Evolutionary conservation across 2,888 invertebrate species (phyloP), one percentile per base, ranked within the genome.

Genomic region (Homarus gammarus): DNA sequence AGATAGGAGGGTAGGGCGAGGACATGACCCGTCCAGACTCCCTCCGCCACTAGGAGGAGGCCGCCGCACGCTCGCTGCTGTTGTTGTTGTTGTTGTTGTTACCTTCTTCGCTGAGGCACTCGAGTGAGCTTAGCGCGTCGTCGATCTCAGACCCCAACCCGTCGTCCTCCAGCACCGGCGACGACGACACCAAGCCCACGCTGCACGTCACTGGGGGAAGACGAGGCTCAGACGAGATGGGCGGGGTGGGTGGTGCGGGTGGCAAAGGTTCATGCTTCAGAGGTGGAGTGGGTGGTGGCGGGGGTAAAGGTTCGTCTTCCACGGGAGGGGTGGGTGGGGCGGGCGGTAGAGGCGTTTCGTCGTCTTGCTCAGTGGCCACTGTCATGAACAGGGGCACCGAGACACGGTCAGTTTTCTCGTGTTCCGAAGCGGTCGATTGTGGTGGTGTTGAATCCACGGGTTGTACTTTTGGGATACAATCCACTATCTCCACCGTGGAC

Each of bases 21-120:
- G 27, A 38, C 73, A 40, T 3, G 70, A 31, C n/a, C 31, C 3
- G 44, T 44, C 77, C 12, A 10, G 3, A 44, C 44, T 31, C 40
- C 27, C 49, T 44, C 72, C 73, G 31, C 72, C 87, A 79, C 73
- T 81, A 87, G 27, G 81, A 81, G 18, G 87, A 87, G 31, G 87
- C 81, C 22, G 81, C 78, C 33, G 79, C 81, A 36, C 81, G 73
- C 75, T 73, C 49, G 38, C 64, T 61, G 61, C n/a, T n/a, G n/a
- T n/a, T n/a, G n/a, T n/a, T n/a, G n/a, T n/a, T n/a, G n/a, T n/a
- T n/a, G 3, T 33, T 56, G 73, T 10, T 88, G 56, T 89, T 89
- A 84, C 89, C 84, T 84, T 89, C 89, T 68, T 89, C 89, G 33
- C 68, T 78, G 56, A 84, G 78, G n/a, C 89, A 51, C 56, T 89